phyloP scores from a whole-genome alignment of 1,140 invertebrate species.

The Pseudachorutes palmiensis region DNA sequence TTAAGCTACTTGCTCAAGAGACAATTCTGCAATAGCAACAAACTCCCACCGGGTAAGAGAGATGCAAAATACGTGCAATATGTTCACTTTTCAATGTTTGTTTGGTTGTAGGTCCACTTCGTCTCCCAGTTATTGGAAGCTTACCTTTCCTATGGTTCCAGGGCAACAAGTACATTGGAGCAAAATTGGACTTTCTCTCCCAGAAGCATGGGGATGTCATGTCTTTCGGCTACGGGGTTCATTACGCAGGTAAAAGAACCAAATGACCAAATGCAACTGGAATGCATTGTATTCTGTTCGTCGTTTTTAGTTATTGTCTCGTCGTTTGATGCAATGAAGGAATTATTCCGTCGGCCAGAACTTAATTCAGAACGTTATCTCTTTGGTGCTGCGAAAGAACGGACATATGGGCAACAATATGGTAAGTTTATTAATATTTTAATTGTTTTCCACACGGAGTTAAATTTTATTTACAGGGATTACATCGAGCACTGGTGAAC shows the following conservation, averaged over 20 bases:
- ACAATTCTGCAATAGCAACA: no score
- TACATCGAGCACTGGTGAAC: background rate
- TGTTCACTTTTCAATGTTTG: no score
- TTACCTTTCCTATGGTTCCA: background rate
- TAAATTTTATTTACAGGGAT: background rate
- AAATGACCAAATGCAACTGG: no score
- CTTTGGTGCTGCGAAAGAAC: background rate
- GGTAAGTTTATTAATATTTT: background rate
- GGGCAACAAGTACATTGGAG: background rate
- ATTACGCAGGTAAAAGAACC: background rate
- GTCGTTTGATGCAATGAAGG: background rate
- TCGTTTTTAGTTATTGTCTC: background rate
- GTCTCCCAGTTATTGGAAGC: background rate
- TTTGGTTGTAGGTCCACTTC: background rate
- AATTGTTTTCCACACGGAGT: background rate
- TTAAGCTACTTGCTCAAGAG: no score
- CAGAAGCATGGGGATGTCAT: background rate
- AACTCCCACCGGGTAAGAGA: no score
- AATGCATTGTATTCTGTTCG: no score
- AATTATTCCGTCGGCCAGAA: background rate
- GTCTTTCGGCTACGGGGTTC: background rate
- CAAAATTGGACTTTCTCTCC: background rate
- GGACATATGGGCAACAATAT: background rate
- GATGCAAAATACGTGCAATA: no score
- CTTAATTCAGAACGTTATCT: background rate